A percentile compares a stretch with the other conserved stretches of the same genome.
phyloP scores from a whole-genome alignment of 2,113 vertebrate species.

The Rhegmatorhina hoffmannsi region DNA sequence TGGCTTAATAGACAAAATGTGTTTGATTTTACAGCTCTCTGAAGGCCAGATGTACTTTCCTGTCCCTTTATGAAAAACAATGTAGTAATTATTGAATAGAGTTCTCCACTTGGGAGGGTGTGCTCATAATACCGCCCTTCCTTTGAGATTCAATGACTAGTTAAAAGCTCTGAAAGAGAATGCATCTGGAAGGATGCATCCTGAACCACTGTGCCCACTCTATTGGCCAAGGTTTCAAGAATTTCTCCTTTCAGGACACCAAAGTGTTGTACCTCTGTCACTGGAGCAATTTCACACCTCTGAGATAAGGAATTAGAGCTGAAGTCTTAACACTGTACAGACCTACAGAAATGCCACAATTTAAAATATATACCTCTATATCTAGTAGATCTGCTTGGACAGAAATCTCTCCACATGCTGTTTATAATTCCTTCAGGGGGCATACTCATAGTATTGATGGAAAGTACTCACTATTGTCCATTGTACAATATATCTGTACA shows the following conservation, averaged over 20 bases:
- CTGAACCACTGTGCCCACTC: neutral
- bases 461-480: neutral
- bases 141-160: neutral
- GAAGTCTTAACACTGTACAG: neutral
- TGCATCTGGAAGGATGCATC: neutral
- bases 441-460: neutral
- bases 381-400: neutral
- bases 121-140: neutral
- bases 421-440: neutral
- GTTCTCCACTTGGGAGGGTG: neutral
- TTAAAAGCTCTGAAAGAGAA: neutral
- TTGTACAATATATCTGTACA: neutral
- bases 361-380: neutral
- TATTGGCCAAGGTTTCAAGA: neutral
- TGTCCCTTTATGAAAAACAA: neutral
- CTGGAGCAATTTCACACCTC: neutral
- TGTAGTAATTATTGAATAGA: neutral
- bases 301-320: neutral
- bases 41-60: constrained; percentile 2
- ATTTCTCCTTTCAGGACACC: neutral
- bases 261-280: neutral
- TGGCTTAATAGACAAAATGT: neutral
- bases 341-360: neutral
- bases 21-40: neutral
- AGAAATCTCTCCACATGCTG: neutral